Evolutionary conservation across 2,888 invertebrate genomes (phyloP).

Genomic region (Dorcus hopei): DNA sequence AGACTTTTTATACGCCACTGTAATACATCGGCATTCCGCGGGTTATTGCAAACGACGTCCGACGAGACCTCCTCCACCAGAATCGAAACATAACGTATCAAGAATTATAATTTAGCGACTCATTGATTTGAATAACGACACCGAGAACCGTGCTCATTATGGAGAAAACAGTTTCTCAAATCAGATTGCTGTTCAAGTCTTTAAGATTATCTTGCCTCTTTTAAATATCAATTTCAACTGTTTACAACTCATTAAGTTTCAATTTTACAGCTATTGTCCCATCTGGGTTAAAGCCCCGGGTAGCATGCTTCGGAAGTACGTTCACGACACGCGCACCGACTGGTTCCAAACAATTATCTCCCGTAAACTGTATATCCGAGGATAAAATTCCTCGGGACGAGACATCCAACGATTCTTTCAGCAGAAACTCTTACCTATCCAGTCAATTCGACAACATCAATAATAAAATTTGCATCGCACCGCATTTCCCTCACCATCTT

Average conservation of each 20-base stretch:
- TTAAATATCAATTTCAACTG: slow-evolving; percentile 54
- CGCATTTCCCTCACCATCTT: no score
- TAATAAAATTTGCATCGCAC: no score
- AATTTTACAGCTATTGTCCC: slow-evolving; percentile 54
- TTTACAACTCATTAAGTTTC: slow-evolving; percentile 53
- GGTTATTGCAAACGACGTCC: neutral
- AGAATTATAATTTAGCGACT: slow-evolving; percentile 47
- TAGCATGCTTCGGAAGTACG: slow-evolving; percentile 48
- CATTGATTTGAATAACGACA: slow-evolving; percentile 49
- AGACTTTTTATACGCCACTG: neutral
- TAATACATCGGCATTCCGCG: neutral
- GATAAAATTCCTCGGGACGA: no score
- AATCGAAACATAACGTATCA: slow-evolving; percentile 1
- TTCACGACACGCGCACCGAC: slow-evolving; percentile 10
- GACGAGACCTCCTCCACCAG: neutral
- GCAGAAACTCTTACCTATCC: no score
- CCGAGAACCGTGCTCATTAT: slow-evolving; percentile 44
- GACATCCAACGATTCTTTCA: no score
- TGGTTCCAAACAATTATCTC: slow-evolving; percentile 14
- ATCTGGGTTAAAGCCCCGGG: slow-evolving; percentile 49
- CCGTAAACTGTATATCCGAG: no score
- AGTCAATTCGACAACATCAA: no score
- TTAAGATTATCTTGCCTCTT: slow-evolving; percentile 50
- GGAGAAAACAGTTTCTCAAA: slow-evolving; percentile 49
- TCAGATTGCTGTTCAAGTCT: slow-evolving; percentile 49